Evolutionary conservation across 2,113 vertebrate species (phyloP).

Genomic region (Ailurus styani): DNA sequence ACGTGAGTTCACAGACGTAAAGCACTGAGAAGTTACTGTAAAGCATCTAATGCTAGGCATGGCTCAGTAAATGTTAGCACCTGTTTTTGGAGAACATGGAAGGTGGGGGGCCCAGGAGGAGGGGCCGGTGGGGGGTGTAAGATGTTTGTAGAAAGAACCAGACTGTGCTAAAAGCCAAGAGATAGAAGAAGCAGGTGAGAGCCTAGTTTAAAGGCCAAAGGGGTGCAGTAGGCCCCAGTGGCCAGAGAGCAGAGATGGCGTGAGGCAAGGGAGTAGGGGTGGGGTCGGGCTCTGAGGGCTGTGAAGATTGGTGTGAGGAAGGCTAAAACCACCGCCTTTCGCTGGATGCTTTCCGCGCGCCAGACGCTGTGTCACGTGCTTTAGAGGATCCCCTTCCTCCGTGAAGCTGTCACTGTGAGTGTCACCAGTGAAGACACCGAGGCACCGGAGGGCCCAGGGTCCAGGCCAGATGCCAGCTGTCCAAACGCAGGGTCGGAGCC

Average conservation of each 20-base stretch:
- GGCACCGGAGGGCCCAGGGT: background rate
- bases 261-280: background rate
- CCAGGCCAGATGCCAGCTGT: background rate
- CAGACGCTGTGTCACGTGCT: accelerated
- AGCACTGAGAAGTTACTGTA: background rate
- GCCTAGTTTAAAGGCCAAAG: background rate
- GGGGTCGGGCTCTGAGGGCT: too few species aligned
- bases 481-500: background rate
- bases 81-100: background rate
- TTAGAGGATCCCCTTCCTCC: background rate
- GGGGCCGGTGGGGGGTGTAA: too few species aligned
- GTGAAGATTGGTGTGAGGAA: background rate
- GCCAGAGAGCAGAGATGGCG: background rate
- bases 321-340: background rate
- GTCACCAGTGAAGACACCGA: background rate
- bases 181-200: background rate
- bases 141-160: background rate
- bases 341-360: background rate
- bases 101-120: background rate
- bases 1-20: too few species aligned
- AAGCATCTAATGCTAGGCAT: background rate
- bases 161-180: background rate
- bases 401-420: background rate
- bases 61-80: background rate
- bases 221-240: background rate